Percentiles rank a stretch among this genome's conserved stretches.
phyloP scores from a whole-genome alignment of 1,140 invertebrate species.

The Meloidogyne chitwoodi region DNA sequence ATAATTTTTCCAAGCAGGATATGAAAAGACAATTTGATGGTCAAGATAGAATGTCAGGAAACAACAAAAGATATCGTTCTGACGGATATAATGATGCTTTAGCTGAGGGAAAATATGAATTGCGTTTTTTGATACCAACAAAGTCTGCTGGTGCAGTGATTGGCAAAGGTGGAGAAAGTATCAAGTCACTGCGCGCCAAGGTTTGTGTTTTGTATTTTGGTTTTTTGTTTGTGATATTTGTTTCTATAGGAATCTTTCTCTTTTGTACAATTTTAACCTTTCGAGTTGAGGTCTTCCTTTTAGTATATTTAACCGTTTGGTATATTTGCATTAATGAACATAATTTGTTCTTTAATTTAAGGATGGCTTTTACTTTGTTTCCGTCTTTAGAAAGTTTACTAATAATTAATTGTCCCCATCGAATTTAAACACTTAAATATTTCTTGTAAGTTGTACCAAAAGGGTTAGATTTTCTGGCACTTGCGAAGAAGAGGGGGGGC shows the following conservation, averaged over 20 bases:
- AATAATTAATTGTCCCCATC: too few species aligned
- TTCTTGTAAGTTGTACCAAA: not conserved
- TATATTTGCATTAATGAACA: too few species aligned
- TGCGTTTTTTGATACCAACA: slow-evolving; percentile 54
- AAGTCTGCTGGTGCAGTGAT: slow-evolving; percentile 84
- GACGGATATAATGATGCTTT: slow-evolving; percentile 38
- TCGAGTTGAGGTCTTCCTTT: not conserved
- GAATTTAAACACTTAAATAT: too few species aligned
- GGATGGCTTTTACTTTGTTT: too few species aligned
- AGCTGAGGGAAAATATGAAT: slow-evolving; percentile 55
- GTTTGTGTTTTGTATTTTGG: slow-evolving; percentile 36
- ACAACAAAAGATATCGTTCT: slow-evolving; percentile 19
- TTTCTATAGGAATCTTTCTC: slow-evolving; percentile 2
- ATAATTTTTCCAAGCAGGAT: not conserved
- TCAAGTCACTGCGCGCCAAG: slow-evolving; percentile 68
- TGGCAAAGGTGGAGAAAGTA: slow-evolving; percentile 88
- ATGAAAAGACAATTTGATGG: slow-evolving; percentile 22
- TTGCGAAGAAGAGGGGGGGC: too few species aligned
- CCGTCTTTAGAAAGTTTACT: too few species aligned
- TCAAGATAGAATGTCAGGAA: slow-evolving; percentile 14
- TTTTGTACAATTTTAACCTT: not conserved
- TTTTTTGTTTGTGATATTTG: slow-evolving; percentile 1
- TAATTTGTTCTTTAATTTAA: too few species aligned
- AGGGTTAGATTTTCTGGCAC: slow-evolving; percentile 1
- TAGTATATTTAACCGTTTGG: too few species aligned